phyloP scores from a whole-genome alignment of 2,797 vertebrate species.

The Gallinago nigripennis region DNA sequence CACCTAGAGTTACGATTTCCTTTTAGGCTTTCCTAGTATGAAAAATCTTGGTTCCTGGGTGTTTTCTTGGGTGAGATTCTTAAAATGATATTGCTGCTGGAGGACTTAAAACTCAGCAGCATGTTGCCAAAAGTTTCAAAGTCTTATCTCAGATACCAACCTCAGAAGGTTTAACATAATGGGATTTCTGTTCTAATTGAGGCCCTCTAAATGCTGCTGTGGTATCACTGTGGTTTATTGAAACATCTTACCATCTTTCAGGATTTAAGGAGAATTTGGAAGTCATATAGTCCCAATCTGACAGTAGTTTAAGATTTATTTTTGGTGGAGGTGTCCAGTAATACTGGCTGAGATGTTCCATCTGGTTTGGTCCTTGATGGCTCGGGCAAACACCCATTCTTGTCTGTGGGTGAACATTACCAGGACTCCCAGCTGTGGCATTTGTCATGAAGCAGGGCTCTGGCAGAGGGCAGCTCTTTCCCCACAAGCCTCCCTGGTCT shows the following conservation, averaged over 20 bases:
- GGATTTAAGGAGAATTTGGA: neutral
- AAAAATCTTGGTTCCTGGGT: neutral
- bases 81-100: neutral
- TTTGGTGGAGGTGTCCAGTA: rapidly evolving
- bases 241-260: neutral
- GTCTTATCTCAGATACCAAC: neutral
- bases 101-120: neutral
- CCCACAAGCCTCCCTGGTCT: neutral
- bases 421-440: neutral
- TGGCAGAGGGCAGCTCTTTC: neutral
- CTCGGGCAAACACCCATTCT: rapidly evolving
- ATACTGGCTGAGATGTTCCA: neutral
- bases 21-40: neutral
- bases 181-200: neutral
- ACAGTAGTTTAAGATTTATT: neutral
- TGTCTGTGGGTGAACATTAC: neutral
- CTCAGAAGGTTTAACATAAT: neutral
- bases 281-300: neutral
- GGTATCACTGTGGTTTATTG: neutral
- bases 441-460: neutral
- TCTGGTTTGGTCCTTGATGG: neutral
- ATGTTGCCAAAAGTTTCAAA: neutral
- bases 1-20: neutral
- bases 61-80: neutral
- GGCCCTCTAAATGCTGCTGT: neutral